Percentiles rank a stretch among this genome's conserved stretches.
These are phyloP conservation scores for Coregonus ussuriensis DNA, from an alignment of 2,797 vertebrate genomes.

Conservation along the genomic window DNA sequence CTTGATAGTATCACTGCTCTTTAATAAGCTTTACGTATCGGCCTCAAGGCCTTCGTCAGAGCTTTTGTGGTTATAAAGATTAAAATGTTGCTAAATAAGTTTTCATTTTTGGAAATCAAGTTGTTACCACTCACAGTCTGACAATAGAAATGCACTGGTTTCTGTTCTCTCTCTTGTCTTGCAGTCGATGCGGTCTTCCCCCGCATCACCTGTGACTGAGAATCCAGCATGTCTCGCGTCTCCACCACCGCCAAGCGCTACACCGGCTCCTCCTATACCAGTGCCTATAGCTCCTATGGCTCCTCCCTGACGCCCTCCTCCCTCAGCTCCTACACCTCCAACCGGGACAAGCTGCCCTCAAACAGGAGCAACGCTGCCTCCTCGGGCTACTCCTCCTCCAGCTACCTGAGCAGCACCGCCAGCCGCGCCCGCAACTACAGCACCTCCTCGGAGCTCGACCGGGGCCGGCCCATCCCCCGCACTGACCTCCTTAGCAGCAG, in stretches of 20 bases:
- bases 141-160: constrained; percentile 4
- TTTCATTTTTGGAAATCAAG: neutral
- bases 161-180: constrained; percentile 44
- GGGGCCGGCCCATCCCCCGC: constrained; percentile 79
- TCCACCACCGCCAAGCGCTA: constrained; percentile 94
- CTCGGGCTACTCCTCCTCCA: constrained; percentile 79
- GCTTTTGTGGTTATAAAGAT: neutral
- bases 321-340: constrained; percentile 77
- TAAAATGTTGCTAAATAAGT: neutral
- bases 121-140: neutral
- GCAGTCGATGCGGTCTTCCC: constrained; percentile 88
- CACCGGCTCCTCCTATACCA: constrained; percentile 83
- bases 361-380: constrained; percentile 80
- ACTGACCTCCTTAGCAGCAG: constrained; percentile 75
- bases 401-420: constrained; percentile 76
- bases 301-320: constrained; percentile 81
- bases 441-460: constrained; percentile 75
- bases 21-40: no score
- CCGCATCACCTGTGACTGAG: constrained; percentile 70
- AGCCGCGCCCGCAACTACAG: constrained; percentile 76
- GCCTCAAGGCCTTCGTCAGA: neutral
- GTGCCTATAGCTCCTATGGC: constrained; percentile 86
- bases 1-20: no score
- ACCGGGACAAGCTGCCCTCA: constrained; percentile 80
- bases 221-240: constrained; percentile 90